Evolutionary conservation across 2,888 invertebrate species (phyloP).

Genomic region (Pristionchus japonicus): DNA sequence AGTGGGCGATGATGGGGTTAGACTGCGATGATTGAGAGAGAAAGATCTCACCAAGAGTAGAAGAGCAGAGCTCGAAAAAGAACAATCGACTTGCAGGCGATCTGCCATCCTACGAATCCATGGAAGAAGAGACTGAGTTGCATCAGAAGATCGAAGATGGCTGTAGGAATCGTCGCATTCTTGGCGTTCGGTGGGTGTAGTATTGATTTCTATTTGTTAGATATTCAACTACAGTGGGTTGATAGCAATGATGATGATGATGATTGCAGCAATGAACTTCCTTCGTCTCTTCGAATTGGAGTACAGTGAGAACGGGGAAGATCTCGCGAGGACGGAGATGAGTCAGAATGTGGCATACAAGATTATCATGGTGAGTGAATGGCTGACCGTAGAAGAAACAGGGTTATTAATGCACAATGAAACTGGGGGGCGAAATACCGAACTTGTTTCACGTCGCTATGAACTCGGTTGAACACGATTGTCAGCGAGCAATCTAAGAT

Average conservation of each 20-base stretch:
- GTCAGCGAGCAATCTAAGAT: neutral
- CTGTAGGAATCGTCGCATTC: slow-evolving; percentile 50
- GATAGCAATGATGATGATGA: too few relatives aligned
- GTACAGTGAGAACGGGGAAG: slow-evolving; percentile 46
- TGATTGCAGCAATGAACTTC: slow-evolving; percentile 49
- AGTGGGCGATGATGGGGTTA: neutral
- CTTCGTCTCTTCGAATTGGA: slow-evolving; percentile 54
- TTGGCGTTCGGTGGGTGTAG: slow-evolving; percentile 47
- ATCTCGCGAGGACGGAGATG: neutral
- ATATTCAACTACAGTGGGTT: too few relatives aligned
- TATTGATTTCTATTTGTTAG: neutral
- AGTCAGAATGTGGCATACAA: slow-evolving; percentile 51
- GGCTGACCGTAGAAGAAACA: too few relatives aligned
- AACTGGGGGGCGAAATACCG: too few relatives aligned
- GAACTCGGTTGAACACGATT: too few relatives aligned
- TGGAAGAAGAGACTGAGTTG: slow-evolving; percentile 62
- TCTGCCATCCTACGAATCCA: slow-evolving; percentile 61
- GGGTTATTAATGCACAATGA: too few relatives aligned
- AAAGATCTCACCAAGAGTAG: neutral
- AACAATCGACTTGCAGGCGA: slow-evolving; percentile 49
- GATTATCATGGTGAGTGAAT: slow-evolving; percentile 40
- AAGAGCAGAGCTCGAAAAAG: neutral
- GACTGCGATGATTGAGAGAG: neutral
- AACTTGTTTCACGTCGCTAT: too few relatives aligned
- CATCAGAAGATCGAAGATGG: slow-evolving; percentile 51